Percentiles rank a stretch among this genome's conserved stretches.
phyloP scores from a whole-genome alignment of 2,888 invertebrate species.

The Elegia similella region DNA sequence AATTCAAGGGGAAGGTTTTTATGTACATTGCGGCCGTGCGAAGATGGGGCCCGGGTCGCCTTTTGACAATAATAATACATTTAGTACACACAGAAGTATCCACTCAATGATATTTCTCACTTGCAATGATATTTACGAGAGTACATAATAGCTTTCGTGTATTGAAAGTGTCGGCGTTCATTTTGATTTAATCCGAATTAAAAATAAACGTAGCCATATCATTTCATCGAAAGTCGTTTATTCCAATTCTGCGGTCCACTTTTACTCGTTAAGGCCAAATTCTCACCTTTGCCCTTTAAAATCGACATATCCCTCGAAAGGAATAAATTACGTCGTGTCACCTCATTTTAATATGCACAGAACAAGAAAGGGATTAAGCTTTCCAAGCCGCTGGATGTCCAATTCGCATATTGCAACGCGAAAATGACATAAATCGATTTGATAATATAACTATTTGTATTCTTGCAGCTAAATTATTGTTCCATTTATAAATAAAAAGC shows the following conservation, averaged over 20 bases:
- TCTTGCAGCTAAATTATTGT: too few relatives aligned
- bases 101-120: too few relatives aligned
- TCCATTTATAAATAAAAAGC: too few relatives aligned
- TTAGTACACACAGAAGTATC: too few relatives aligned
- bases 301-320: slow-evolving; percentile 26
- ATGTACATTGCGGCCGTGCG: too few relatives aligned
- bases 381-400: slow-evolving; percentile 26
- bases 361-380: slow-evolving; percentile 3
- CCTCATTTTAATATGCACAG: slow-evolving; percentile 14
- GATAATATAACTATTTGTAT: too few relatives aligned
- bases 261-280: slow-evolving; percentile 18
- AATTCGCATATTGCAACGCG: not conserved
- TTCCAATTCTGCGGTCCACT: slow-evolving; percentile 21
- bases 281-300: slow-evolving; percentile 29
- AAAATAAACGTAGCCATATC: not conserved
- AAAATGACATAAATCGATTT: too few relatives aligned
- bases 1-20: too few relatives aligned
- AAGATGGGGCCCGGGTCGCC: too few relatives aligned
- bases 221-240: slow-evolving; percentile 14
- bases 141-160: not conserved
- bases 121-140: too few relatives aligned
- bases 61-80: too few relatives aligned
- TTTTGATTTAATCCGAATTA: not conserved
- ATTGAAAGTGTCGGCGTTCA: not conserved
- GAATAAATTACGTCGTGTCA: slow-evolving; percentile 18